Evolutionary conservation across 2,797 vertebrate species (phyloP).

Genomic region (Clamator glandarius): DNA sequence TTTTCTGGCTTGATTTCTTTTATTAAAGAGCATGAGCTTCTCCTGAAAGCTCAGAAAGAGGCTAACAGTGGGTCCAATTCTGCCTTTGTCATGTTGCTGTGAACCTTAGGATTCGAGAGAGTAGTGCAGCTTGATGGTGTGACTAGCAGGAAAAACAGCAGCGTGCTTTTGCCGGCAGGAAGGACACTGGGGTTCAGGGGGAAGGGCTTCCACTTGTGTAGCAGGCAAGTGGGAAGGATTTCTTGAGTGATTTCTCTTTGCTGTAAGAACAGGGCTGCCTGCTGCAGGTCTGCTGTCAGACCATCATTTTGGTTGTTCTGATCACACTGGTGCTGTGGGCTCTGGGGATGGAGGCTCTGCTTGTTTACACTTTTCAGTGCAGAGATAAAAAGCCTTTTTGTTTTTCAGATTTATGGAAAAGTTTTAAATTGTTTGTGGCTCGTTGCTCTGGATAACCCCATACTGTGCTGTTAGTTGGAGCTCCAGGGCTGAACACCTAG

Average conservation of each 20-base stretch:
- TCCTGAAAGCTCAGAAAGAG: neutral
- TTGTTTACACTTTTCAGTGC: conserved; percentile 4
- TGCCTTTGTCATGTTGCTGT: neutral
- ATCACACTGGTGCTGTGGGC: neutral
- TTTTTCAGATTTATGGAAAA: conserved; percentile 58
- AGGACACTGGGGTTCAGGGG: neutral
- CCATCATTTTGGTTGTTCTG: conserved; percentile 2
- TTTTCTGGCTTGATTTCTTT: neutral
- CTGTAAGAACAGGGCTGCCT: neutral
- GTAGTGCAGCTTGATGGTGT: neutral
- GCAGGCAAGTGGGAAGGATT: neutral
- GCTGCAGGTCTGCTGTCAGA: conserved; percentile 26
- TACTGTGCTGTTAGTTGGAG: conserved; percentile 7
- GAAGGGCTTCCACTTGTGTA: neutral
- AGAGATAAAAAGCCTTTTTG: conserved; percentile 45
- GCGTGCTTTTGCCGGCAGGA: neutral
- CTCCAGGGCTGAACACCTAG: conserved; percentile 8
- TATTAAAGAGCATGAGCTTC: neutral
- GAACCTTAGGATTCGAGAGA: neutral
- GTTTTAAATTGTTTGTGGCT: conserved; percentile 31
- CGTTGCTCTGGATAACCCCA: conserved; percentile 11
- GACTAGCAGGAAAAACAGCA: neutral
- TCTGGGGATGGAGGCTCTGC: neutral
- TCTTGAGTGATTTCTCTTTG: neutral
- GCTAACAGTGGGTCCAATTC: neutral